Conservation (phyloP, 2,113 vertebrate species). For the Phycodurus eques region DNA sequence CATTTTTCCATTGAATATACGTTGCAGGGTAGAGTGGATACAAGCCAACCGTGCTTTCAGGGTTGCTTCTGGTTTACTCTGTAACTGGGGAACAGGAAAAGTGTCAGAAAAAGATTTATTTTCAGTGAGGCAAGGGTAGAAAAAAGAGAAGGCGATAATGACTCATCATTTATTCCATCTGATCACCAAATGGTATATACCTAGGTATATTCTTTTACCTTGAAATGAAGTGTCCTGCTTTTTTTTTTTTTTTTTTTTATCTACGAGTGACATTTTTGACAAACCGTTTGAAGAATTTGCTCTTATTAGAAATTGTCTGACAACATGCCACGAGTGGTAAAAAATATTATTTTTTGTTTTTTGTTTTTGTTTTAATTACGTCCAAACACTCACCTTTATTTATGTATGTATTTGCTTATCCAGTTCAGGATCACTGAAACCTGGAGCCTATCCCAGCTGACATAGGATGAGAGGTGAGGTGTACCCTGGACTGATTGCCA, state of each 20-base stretch:
- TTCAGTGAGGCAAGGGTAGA: background rate
- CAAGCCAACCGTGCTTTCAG: slow-evolving; percentile 21
- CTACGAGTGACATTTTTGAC: background rate
- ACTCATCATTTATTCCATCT: slow-evolving; percentile 34
- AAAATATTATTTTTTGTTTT: no score
- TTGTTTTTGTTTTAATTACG: no score
- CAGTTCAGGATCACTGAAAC: background rate
- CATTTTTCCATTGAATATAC: slow-evolving; percentile 13
- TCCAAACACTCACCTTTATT: background rate
- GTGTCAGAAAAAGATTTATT: slow-evolving; percentile 3
- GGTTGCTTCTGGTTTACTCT: slow-evolving; percentile 26
- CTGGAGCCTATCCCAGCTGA: background rate
- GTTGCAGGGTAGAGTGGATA: slow-evolving; percentile 7
- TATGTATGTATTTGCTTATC: background rate
- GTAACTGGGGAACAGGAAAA: slow-evolving; percentile 7
- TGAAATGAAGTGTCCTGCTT: slow-evolving; percentile 35
- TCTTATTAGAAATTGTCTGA: background rate
- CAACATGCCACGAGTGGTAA: background rate
- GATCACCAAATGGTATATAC: slow-evolving; percentile 24
- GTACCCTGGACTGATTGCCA: background rate
- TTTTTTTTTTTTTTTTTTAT: slow-evolving; percentile 30
- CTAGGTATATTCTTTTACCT: slow-evolving; percentile 62
- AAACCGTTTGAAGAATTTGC: background rate
- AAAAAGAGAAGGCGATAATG: slow-evolving; percentile 15
- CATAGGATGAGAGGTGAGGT: background rate